Evolutionary conservation across 2,888 invertebrate genomes (phyloP), one percentile per base, ranked within the genome.

Genomic region (Pyrgus malvae): DNA sequence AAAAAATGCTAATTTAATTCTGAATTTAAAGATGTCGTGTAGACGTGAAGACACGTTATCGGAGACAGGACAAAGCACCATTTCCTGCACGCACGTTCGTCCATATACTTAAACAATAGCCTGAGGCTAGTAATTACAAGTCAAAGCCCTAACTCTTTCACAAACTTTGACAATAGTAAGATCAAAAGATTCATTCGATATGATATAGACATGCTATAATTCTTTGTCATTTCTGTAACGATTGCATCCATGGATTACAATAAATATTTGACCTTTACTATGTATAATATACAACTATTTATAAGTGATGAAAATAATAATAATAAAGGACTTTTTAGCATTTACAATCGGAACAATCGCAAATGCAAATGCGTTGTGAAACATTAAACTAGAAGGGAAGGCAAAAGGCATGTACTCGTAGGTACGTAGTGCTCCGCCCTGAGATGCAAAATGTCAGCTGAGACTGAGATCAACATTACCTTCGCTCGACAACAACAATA

Each of bases 401-500:
- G 67, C 64, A 69, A 41, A 48, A 48, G 37, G 46, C 46, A 46
- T 46, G 46, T n/a, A n/a, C n/a, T n/a, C n/a, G n/a, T 38, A 31
- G 21, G 25, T 14, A 45, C 45, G 45, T 45, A 37, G 68, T 70
- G 73, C 72, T 68, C 71, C 78, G 74, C 75, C 75, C 72, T 67
- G 60, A 77, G 65, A 74, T 67, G 65, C 69, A 72, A 86, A 88
- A 87, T 88, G 88, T 81, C 87, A 86, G 74, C 71, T 70, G 67
- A 67, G 66, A 82, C 71, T 70, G 66, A 67, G 66, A 82, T 80
- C 83, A 82, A 78, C 82, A 83, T 83, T 81, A 78, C 72, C 74
- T 76, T 77, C 71, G 79, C 76, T 76, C 75, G 70, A 78, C 75
- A 50, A 53, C 21, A 45, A 53, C 53, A 61, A 80, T 78, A 81